Conservation (phyloP, 2,113 vertebrate species). For the Cryptomyrus ogoouensis region DNA sequence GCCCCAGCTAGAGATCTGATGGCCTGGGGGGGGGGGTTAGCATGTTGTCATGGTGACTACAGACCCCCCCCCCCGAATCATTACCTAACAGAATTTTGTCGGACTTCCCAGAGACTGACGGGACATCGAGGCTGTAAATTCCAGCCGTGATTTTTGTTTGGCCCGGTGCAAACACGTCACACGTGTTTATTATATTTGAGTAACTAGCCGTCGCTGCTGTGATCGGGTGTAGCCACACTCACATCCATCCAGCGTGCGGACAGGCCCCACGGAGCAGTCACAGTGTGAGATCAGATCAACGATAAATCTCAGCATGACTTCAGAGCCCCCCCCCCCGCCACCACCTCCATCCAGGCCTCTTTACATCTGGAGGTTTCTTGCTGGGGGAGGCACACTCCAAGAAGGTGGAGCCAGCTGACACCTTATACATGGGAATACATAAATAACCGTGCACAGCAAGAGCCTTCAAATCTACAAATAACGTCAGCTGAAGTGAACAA, state of each 20-base stretch:
- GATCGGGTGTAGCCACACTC: not conserved
- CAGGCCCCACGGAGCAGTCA: conserved; percentile 34
- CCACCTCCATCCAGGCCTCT: not conserved
- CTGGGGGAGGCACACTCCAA: conserved; percentile 22
- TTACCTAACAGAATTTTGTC: conserved; percentile 95
- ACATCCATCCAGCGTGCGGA: conserved; percentile 52
- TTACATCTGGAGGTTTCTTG: conserved; percentile 18
- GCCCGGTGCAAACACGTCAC: conserved; percentile 32
- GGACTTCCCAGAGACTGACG: conserved; percentile 96
- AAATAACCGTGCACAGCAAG: not conserved
- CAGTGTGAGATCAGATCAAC: conserved; percentile 42
- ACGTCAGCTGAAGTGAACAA: not conserved
- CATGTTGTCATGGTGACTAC: conserved; percentile 88
- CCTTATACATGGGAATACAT: conserved; percentile 7
- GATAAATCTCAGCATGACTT: conserved; percentile 42
- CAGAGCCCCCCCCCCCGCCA: conserved; percentile 14
- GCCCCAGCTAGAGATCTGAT: conserved; percentile 63
- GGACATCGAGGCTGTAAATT: conserved; percentile 97
- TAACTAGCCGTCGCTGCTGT: conserved; percentile 65
- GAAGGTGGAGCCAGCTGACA: conserved; percentile 12
- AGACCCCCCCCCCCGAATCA: conserved; percentile 76
- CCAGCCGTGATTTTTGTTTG: conserved; percentile 62
- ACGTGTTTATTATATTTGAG: conserved; percentile 53
- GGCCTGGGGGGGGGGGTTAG: conserved; percentile 96
- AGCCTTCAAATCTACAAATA: conserved; percentile 12